Percentiles rank a stretch among this genome's conserved stretches.
These are phyloP conservation scores for Neosalanx taihuensis DNA, from an alignment of 2,797 vertebrate genomes.

Conservation along the genomic window DNA sequence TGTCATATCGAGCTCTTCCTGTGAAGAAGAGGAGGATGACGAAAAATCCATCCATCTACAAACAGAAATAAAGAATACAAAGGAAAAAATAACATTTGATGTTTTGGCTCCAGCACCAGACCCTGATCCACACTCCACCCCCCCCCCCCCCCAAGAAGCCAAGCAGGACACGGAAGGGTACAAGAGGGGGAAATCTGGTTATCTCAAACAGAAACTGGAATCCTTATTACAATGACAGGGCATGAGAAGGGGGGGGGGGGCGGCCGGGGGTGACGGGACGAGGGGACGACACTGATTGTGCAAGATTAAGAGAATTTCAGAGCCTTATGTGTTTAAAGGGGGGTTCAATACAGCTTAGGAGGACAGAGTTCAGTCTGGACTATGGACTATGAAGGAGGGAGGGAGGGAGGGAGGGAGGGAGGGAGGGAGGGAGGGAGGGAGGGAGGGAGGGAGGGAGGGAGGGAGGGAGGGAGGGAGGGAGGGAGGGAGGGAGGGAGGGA, in stretches of 20 bases:
- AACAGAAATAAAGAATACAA: too few species aligned
- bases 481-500: constrained; percentile 18
- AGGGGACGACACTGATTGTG: constrained; percentile 32
- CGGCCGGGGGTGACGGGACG: constrained; percentile 24
- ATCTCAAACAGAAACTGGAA: constrained; percentile 52
- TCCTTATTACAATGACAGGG: constrained; percentile 46
- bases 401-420: constrained; percentile 22
- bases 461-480: neutral
- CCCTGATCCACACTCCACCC: constrained; percentile 13
- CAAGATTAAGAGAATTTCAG: constrained; percentile 51
- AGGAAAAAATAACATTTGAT: too few species aligned
- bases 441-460: constrained; percentile 24
- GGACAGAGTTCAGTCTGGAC: constrained; percentile 17
- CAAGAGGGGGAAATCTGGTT: constrained; percentile 59
- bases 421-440: neutral
- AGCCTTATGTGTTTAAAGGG: constrained; percentile 45
- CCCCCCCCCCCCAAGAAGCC: constrained; percentile 34
- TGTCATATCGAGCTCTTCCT: too few species aligned
- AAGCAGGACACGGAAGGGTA: constrained; percentile 58
- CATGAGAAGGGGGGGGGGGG: constrained; percentile 19
- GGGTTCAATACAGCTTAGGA: constrained; percentile 36
- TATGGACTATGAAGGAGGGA: constrained; percentile 22
- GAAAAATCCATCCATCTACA: too few species aligned
- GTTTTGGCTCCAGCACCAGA: constrained; percentile 6
- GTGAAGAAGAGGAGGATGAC: too few species aligned